Conservation (phyloP, 2,888 invertebrate species). For the Ceraclea dissimilis region DNA sequence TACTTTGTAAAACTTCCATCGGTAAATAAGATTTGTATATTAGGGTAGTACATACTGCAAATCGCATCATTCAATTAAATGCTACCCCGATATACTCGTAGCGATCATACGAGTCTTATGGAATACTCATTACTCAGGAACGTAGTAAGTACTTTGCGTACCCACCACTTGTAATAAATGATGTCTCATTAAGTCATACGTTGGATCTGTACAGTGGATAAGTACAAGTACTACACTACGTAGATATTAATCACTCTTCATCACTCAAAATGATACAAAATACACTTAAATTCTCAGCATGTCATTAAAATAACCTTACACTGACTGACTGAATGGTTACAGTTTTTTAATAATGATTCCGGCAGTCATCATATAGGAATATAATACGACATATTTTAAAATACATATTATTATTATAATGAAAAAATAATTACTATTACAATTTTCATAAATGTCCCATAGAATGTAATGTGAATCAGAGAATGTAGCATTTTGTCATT, state of each 20-base stretch:
- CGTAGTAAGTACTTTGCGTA: too few relatives aligned
- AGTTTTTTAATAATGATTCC: not conserved
- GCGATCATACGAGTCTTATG: too few relatives aligned
- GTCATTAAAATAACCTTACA: conserved; percentile 1
- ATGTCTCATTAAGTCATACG: too few relatives aligned
- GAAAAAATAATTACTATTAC: conserved; percentile 1
- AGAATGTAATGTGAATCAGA: not conserved
- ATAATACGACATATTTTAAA: not conserved
- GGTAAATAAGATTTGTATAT: too few relatives aligned
- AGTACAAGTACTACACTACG: too few relatives aligned
- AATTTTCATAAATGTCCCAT: conserved; percentile 2
- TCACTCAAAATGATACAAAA: not conserved
- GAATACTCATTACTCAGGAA: too few relatives aligned
- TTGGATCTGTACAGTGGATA: too few relatives aligned
- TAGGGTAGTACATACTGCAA: too few relatives aligned
- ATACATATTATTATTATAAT: conserved; percentile 6
- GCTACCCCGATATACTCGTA: too few relatives aligned
- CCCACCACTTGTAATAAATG: too few relatives aligned
- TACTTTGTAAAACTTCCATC: too few relatives aligned
- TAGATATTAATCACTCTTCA: not conserved
- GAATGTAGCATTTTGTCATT: conserved; percentile 4
- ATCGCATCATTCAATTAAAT: too few relatives aligned
- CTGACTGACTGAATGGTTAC: not conserved
- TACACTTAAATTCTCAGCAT: not conserved
- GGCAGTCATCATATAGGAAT: not conserved